Conservation (phyloP, 1,140 invertebrate genomes). For the Bombyx mandarina region DNA sequence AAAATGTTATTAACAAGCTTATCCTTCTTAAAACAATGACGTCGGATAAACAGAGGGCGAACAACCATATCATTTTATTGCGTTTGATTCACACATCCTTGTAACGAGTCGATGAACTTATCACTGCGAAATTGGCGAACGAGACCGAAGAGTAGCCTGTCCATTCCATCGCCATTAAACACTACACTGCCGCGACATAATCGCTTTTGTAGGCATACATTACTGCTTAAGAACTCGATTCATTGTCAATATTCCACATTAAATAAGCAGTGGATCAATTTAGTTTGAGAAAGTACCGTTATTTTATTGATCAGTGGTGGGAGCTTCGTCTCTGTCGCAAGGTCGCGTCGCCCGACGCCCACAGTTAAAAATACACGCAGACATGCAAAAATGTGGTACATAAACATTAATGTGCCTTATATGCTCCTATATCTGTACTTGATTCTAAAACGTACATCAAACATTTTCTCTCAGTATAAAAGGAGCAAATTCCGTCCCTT, state of each 20-base stretch:
- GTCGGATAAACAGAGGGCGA: slow-evolving; percentile 7
- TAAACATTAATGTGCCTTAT: slow-evolving; percentile 30
- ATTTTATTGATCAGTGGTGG: slow-evolving; percentile 10
- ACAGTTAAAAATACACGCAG: slow-evolving; percentile 61
- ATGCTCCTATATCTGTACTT: too few relatives aligned
- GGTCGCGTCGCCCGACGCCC: slow-evolving; percentile 53
- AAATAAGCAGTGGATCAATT: slow-evolving; percentile 24
- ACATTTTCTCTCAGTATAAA: too few relatives aligned
- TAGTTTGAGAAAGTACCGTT: not conserved
- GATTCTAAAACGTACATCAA: too few relatives aligned
- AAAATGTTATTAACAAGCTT: too few relatives aligned
- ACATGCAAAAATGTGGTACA: slow-evolving; percentile 55
- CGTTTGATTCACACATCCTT: slow-evolving; percentile 33
- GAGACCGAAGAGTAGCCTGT: slow-evolving; percentile 27
- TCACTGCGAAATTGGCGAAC: slow-evolving; percentile 62
- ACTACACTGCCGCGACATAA: not conserved
- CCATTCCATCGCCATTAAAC: slow-evolving; percentile 26
- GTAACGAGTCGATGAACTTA: slow-evolving; percentile 56
- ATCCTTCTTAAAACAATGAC: too few relatives aligned
- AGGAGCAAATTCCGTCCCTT: too few relatives aligned
- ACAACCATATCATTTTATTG: slow-evolving; percentile 37
- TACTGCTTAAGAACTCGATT: slow-evolving; percentile 5
- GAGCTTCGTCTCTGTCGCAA: slow-evolving; percentile 48
- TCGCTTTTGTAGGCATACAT: slow-evolving; percentile 12
- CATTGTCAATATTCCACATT: not conserved